These are phyloP conservation scores for Lepidurus couesii DNA, from an alignment of 1,140 invertebrate genomes.

Conservation along the genomic window DNA sequence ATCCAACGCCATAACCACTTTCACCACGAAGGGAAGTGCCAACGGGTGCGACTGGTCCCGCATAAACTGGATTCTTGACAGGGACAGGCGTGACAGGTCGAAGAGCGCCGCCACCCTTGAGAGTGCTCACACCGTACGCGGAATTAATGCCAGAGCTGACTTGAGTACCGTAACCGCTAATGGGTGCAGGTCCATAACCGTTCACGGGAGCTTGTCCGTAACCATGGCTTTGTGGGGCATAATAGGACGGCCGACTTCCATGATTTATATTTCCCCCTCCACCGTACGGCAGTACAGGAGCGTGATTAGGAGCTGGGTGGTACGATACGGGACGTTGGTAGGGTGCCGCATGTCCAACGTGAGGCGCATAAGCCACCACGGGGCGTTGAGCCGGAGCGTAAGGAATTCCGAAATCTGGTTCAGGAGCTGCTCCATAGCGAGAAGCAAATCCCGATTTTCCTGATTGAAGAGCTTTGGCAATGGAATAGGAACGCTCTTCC, in stretches of 20 bases:
- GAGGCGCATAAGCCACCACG: not conserved
- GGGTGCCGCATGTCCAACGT: not conserved
- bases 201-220: not conserved
- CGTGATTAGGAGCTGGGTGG: not conserved
- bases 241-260: not conserved
- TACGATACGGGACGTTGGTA: not conserved
- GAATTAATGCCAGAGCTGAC: conserved; percentile 2
- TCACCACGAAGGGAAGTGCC: conserved; percentile 2
- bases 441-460: not conserved
- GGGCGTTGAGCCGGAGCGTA: not conserved
- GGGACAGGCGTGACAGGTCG: conserved; percentile 1
- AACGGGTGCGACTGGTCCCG: not conserved
- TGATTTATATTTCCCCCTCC: not conserved
- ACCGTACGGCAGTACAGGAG: not conserved
- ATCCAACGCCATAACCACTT: not conserved
- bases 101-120: conserved; percentile 4
- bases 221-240: not conserved
- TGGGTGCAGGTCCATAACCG: conserved; percentile 7
- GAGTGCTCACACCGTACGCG: not conserved
- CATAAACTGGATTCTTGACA: conserved; percentile 19
- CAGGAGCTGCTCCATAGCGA: not conserved
- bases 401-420: conserved; percentile 1
- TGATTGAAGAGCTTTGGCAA: not conserved
- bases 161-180: conserved; percentile 21
- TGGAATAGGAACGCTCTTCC: not conserved